A percentile compares a stretch with the other conserved stretches of the same genome.
phyloP scores from a whole-genome alignment of 2,797 vertebrate genomes.

The Adelosebastes latens region DNA sequence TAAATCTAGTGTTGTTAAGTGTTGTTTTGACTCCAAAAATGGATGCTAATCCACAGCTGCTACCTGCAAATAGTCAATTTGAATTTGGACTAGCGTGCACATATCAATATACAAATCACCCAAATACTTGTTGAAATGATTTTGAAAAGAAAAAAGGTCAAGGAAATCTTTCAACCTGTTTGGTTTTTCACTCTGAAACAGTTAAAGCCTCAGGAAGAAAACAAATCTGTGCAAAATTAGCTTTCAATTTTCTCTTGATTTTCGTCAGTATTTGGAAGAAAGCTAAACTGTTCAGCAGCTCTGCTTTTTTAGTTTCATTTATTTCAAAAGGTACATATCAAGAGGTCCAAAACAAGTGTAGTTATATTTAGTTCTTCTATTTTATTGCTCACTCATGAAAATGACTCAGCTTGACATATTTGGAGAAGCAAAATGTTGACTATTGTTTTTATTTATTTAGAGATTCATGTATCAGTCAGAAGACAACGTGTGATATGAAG shows the following conservation, averaged over 20 bases:
- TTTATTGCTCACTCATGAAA: background rate
- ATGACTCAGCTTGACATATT: background rate
- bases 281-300: background rate
- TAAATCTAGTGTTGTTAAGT: background rate
- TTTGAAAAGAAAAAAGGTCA: background rate
- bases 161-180: background rate
- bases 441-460: background rate
- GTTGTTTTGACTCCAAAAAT: background rate
- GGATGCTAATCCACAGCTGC: background rate
- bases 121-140: background rate
- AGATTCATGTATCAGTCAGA: background rate
- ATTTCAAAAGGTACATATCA: background rate
- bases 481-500: background rate
- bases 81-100: background rate
- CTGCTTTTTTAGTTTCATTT: background rate
- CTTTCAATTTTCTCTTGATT: background rate
- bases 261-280: background rate
- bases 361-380: background rate
- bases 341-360: background rate
- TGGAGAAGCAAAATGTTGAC: no score
- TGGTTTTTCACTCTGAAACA: no score
- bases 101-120: background rate
- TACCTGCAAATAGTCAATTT: background rate
- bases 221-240: background rate
- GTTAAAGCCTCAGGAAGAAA: no score